A percentile compares a stretch with the other conserved stretches of the same genome.
phyloP scores from a whole-genome alignment of 2,797 vertebrate genomes.

The Luscinia megarhynchos region DNA sequence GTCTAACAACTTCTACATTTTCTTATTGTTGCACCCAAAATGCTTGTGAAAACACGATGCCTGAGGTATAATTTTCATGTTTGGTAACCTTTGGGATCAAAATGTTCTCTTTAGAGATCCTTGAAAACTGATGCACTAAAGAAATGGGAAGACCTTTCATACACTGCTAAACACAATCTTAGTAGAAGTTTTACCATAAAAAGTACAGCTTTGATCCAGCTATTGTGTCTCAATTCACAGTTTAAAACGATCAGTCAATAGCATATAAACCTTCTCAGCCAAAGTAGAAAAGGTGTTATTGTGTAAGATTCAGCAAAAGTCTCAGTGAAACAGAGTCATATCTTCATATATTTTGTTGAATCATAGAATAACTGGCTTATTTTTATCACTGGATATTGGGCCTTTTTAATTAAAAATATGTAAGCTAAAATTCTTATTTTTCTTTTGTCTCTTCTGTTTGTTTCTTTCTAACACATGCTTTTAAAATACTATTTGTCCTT shows the following conservation, averaged over 20 bases:
- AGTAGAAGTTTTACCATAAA: not conserved
- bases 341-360: not conserved
- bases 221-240: not conserved
- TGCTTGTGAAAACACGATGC: not conserved
- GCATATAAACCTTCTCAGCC: not conserved
- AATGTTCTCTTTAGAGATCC: not conserved
- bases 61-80: not conserved
- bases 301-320: not conserved
- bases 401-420: not conserved
- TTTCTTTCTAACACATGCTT: not conserved
- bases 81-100: not conserved
- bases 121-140: not conserved
- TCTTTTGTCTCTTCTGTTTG: not conserved
- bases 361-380: not conserved
- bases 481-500: not conserved
- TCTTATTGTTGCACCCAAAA: not conserved
- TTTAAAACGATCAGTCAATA: conserved; percentile 7
- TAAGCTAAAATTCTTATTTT: not conserved
- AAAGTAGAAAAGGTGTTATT: conserved; percentile 1
- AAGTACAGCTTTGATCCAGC: not conserved
- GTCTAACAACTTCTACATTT: not conserved
- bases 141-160: not conserved
- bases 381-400: not conserved
- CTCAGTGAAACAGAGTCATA: not conserved
- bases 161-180: not conserved